Evolutionary conservation across 1,140 invertebrate genomes (phyloP).

Genomic region (Campoletis sonorensis): DNA sequence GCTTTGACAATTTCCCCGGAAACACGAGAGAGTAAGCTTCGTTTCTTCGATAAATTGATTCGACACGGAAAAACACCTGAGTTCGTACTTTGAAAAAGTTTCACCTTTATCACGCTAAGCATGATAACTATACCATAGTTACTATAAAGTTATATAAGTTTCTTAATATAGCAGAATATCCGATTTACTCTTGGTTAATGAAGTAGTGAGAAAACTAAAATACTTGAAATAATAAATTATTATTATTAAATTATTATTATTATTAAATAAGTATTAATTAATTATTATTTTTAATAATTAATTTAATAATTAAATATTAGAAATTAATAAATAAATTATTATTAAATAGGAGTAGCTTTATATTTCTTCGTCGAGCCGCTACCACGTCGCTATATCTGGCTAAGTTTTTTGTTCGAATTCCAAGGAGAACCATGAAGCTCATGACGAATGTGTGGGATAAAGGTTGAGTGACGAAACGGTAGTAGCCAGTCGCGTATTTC

Average conservation of each 20-base stretch:
- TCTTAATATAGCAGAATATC: no score
- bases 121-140: background rate
- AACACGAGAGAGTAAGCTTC: background rate
- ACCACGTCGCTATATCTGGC: background rate
- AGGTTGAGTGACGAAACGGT: constrained; percentile 12
- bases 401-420: background rate
- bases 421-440: constrained; percentile 1
- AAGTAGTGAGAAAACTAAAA: no score
- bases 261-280: no score
- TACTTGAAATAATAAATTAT: no score
- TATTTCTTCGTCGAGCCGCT: background rate
- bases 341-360: no score
- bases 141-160: no score
- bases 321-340: no score
- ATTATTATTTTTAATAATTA: no score
- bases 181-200: no score
- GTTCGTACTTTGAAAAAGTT: background rate
- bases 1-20: background rate
- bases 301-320: no score
- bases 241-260: no score
- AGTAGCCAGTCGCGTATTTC: constrained; percentile 27
- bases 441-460: constrained; percentile 27
- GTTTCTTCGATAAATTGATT: constrained; percentile 27
- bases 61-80: background rate
- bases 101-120: background rate